phyloP scores from a whole-genome alignment of 2,113 vertebrate species.

The Tylochromis polylepis region DNA sequence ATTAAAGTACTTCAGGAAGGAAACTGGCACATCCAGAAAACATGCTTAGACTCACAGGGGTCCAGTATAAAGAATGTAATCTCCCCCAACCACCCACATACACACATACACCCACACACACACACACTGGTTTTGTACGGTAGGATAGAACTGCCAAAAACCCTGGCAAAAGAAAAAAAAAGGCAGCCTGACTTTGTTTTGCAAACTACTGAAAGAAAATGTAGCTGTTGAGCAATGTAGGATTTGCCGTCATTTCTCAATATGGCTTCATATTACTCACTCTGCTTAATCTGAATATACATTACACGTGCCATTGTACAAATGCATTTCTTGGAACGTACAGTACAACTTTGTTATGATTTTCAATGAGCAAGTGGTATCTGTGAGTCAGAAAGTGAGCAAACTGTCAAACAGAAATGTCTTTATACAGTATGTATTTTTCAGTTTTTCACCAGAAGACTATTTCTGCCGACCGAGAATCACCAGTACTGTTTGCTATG shows the following conservation, averaged over 20 bases:
- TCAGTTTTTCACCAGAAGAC: neutral
- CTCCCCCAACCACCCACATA: neutral
- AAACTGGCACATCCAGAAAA: neutral
- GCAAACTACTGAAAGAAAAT: neutral
- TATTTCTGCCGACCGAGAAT: neutral
- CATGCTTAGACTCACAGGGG: neutral
- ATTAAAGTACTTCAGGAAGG: neutral
- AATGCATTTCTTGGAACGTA: neutral
- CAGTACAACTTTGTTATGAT: neutral
- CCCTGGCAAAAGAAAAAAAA: neutral
- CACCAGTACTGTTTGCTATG: neutral
- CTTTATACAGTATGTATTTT: neutral
- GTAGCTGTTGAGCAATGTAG: neutral
- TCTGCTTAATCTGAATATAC: neutral
- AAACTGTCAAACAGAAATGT: neutral
- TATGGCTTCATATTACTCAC: neutral
- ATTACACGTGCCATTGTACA: neutral
- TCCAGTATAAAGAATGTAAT: neutral
- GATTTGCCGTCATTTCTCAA: slow-evolving; percentile 21
- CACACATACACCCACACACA: neutral
- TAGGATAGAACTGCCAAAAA: neutral
- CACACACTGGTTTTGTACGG: neutral
- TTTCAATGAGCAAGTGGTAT: neutral
- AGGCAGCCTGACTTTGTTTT: neutral
- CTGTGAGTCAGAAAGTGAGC: neutral